These are phyloP conservation scores for Microtus richardsoni DNA, from an alignment of 2,113 vertebrate species.

Conservation along the genomic window DNA sequence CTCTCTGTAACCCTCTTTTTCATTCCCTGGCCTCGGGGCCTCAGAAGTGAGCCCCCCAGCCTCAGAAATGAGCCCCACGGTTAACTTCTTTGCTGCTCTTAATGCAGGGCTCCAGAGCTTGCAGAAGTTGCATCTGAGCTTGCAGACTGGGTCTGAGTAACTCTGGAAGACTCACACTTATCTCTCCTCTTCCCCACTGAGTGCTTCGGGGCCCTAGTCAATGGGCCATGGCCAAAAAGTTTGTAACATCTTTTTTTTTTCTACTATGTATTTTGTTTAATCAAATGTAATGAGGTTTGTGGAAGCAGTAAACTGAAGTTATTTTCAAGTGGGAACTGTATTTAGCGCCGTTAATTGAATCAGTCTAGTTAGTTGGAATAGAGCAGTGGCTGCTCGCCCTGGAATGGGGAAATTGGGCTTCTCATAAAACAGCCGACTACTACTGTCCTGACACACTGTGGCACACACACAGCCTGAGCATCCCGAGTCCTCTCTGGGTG, in stretches of 20 bases:
- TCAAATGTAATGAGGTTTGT: slow-evolving; percentile 77
- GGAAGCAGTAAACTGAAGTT: slow-evolving; percentile 77
- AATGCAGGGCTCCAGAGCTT: background rate
- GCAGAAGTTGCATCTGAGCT: background rate
- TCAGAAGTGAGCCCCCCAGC: background rate
- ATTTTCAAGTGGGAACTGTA: slow-evolving; percentile 76
- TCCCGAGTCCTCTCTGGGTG: rapidly evolving
- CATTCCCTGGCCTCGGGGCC: background rate
- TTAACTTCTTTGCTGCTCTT: rapidly evolving
- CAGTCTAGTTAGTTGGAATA: slow-evolving; percentile 74
- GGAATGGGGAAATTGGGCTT: slow-evolving; percentile 64
- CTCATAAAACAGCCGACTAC: slow-evolving; percentile 66
- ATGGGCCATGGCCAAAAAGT: slow-evolving; percentile 72
- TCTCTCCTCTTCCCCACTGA: background rate
- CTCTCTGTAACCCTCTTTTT: background rate
- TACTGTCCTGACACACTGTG: background rate
- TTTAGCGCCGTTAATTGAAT: slow-evolving; percentile 79
- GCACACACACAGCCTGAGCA: background rate
- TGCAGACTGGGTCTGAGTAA: background rate
- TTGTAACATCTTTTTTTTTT: slow-evolving; percentile 59
- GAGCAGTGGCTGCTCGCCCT: slow-evolving; percentile 63
- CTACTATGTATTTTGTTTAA: slow-evolving; percentile 76
- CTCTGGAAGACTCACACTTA: rapidly evolving
- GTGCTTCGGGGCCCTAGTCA: slow-evolving; percentile 50
- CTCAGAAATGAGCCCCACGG: background rate